Base-by-base conservation (phyloP, 2,888 invertebrate genomes). In the Rhagophthalmus giganteus region DNA sequence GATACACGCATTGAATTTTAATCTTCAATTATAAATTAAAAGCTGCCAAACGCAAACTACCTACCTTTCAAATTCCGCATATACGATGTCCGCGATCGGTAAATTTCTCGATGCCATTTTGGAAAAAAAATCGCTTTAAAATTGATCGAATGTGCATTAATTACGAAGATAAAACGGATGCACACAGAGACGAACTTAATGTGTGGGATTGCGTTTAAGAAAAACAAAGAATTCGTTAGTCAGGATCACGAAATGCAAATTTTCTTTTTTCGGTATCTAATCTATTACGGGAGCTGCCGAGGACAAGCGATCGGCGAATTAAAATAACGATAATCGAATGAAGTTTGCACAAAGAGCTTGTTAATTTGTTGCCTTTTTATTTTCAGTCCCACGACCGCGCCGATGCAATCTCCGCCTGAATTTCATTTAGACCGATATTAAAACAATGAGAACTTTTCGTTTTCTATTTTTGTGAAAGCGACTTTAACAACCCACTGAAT, bases 291-390 rank as follows among this genome's bases (percentile, higher is more conserved):
- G 40, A 52, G 54, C 59, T 47, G 52, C 54, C 58, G 54, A 41
- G 54, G 54, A 55, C 56, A 52, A 50, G 51, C 52, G 60, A 60
- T 60, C 60, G 55, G 52, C 51, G 55, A 60, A 60, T 60, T 57
- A 60, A 57, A 59, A 54, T 51, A 47, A 55, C 57, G 61, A 61
- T 61, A 61, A 59, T 61, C 61, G 57, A 59, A 59, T 58, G 58
- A 61, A 61, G 61, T 61, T 59, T 58, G 58, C 59, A 59, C 61
- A 61, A 61, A 61, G 61, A 59, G 58, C 61, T 61, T 61, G 61
- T 61, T 61, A 61, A 61, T 61, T 61, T 58, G 61, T 54, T 48
- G 48, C 26, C 46, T 47, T 59, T 58, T 61, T 61, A 44, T 59
- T 54, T 46, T 38, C 40, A 49, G 52, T 50, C 52, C 59, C 60